phyloP scores from a whole-genome alignment of 2,888 invertebrate species.

The Hydrotaea diabolus region DNA sequence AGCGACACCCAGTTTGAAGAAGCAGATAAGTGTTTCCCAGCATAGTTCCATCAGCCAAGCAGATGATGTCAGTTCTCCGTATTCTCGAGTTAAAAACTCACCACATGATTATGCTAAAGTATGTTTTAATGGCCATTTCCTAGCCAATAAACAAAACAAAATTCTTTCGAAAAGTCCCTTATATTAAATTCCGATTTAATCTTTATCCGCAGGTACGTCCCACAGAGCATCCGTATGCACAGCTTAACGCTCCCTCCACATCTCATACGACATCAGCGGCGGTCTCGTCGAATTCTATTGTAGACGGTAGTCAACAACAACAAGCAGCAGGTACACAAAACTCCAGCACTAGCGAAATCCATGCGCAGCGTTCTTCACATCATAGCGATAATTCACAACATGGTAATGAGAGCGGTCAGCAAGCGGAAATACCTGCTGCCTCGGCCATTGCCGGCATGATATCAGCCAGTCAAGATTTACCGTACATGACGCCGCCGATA shows the following conservation, averaged over 20 bases:
- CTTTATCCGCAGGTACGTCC: constrained; percentile 73
- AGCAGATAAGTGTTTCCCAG: constrained; percentile 83
- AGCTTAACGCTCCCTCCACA: constrained; percentile 78
- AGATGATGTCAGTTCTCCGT: constrained; percentile 84
- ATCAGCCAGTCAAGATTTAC: constrained; percentile 92
- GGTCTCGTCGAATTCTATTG: constrained; percentile 59
- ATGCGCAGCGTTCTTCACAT: constrained; percentile 70
- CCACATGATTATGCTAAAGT: constrained; percentile 85
- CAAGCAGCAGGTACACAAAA: constrained; percentile 56
- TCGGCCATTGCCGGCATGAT: constrained; percentile 92
- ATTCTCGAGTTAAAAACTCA: constrained; percentile 85
- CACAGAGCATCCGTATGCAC: constrained; percentile 81
- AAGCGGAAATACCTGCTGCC: constrained; percentile 89
- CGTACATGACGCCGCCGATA: constrained; percentile 93
- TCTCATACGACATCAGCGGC: constrained; percentile 72
- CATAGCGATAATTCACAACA: constrained; percentile 71
- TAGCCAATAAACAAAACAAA: too few relatives aligned
- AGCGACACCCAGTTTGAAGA: constrained; percentile 79
- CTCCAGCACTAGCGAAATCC: constrained; percentile 48
- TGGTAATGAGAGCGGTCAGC: constrained; percentile 69
- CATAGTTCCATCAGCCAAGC: constrained; percentile 84
- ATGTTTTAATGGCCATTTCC: constrained; percentile 7
- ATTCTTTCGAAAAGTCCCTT: neutral
- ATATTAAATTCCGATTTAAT: constrained; percentile 21
- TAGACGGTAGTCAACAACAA: constrained; percentile 62